Evolutionary conservation across 2,113 vertebrate genomes (phyloP).

Genomic region (Dasyprocta punctata): DNA sequence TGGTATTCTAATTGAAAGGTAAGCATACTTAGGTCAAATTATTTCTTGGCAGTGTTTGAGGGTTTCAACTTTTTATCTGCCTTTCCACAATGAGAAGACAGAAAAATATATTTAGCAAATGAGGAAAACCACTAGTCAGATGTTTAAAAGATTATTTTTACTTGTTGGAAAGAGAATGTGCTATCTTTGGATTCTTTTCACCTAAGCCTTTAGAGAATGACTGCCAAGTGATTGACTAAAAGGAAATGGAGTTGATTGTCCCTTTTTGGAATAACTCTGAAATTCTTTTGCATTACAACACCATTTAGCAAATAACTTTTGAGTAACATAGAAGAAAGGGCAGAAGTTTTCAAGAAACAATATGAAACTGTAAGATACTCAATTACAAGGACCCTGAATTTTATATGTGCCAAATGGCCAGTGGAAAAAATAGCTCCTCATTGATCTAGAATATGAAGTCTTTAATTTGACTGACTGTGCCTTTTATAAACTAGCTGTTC

Average conservation of each 20-base stretch:
- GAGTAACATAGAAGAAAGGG: neutral
- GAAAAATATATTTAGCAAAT: neutral
- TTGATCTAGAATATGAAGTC: slow-evolving; percentile 18
- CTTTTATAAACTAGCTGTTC: neutral
- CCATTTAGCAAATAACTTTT: slow-evolving; percentile 11
- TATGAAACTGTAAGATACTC: neutral
- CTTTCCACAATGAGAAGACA: neutral
- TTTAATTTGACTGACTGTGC: slow-evolving; percentile 14
- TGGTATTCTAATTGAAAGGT: slow-evolving; percentile 36
- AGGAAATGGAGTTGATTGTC: neutral
- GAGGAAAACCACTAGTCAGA: neutral
- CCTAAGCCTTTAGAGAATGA: neutral
- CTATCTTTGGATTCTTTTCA: neutral
- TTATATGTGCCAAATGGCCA: neutral
- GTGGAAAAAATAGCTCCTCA: neutral
- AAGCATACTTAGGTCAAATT: neutral
- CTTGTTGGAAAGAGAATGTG: neutral
- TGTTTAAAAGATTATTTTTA: neutral
- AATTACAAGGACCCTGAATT: neutral
- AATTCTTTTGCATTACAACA: neutral
- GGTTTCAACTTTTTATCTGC: neutral
- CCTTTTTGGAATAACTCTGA: neutral
- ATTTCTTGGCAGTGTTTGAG: neutral
- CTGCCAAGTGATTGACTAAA: neutral
- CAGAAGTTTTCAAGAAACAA: neutral